A percentile compares a stretch with the other conserved stretches of the same genome.
phyloP scores from a whole-genome alignment of 2,888 invertebrate genomes.

The Cantharis rufa region DNA sequence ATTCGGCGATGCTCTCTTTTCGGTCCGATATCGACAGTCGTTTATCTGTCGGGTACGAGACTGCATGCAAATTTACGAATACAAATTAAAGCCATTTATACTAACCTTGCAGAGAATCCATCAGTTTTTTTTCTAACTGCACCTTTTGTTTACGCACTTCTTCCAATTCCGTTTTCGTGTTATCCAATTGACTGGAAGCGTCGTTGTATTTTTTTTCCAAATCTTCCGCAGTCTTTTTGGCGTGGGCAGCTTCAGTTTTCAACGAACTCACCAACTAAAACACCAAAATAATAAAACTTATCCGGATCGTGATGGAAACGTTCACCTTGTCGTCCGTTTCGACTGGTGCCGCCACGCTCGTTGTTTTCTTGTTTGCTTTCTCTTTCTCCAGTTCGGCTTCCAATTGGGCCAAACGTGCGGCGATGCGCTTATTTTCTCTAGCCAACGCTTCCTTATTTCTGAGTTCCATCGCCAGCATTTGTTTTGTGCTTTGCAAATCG shows the following conservation, averaged over 20 bases:
- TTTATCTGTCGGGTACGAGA: slow-evolving; percentile 37
- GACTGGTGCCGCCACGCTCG: slow-evolving; percentile 25
- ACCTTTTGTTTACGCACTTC: slow-evolving; percentile 78
- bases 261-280: slow-evolving; percentile 64
- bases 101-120: slow-evolving; percentile 61
- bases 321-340: slow-evolving; percentile 50
- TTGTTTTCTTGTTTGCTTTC: slow-evolving; percentile 45
- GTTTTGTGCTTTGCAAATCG: slow-evolving; percentile 89
- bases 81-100: not conserved
- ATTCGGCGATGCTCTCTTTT: slow-evolving; percentile 57
- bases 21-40: slow-evolving; percentile 50
- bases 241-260: slow-evolving; percentile 75
- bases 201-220: slow-evolving; percentile 79
- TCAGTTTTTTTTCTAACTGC: slow-evolving; percentile 76
- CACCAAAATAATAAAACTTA: not conserved
- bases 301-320: not conserved
- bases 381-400: slow-evolving; percentile 82
- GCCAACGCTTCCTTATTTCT: slow-evolving; percentile 79
- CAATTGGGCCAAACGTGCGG: slow-evolving; percentile 77
- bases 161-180: slow-evolving; percentile 75
- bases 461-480: slow-evolving; percentile 84
- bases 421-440: slow-evolving; percentile 81
- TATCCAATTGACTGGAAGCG: slow-evolving; percentile 76
- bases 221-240: slow-evolving; percentile 78
- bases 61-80: not conserved